Evolutionary conservation across 2,113 vertebrate species (phyloP).

Genomic region (Monopterus albus): DNA sequence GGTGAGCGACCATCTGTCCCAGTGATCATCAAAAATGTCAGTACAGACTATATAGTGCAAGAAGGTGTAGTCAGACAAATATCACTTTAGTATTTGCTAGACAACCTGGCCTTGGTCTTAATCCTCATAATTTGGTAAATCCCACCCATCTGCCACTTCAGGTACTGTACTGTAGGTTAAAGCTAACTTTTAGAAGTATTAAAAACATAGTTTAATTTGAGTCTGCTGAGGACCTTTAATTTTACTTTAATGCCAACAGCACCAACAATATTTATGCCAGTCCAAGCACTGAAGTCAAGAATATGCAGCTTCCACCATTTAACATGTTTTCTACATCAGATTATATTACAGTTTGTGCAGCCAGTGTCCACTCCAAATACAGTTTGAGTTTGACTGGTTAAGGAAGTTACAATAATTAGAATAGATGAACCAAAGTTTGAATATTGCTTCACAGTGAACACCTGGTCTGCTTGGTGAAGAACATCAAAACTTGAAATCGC

Average conservation of each 20-base stretch:
- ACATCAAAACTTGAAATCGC: slow-evolving; percentile 14
- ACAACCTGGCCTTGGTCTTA: slow-evolving; percentile 13
- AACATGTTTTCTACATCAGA: not conserved
- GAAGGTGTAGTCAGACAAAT: not conserved
- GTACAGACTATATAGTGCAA: not conserved
- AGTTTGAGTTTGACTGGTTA: not conserved
- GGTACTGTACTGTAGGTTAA: not conserved
- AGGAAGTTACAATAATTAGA: not conserved
- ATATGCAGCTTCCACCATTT: not conserved
- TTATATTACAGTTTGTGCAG: not conserved
- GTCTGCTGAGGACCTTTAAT: slow-evolving; percentile 4
- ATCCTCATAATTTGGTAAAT: slow-evolving; percentile 45
- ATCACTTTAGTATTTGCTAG: not conserved
- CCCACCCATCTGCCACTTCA: slow-evolving; percentile 18
- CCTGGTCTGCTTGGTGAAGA: no score
- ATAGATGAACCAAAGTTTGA: not conserved
- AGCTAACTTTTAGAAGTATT: not conserved
- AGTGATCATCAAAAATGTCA: slow-evolving; percentile 18
- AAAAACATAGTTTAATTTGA: not conserved
- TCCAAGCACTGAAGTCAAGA: no score
- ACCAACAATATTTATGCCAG: not conserved
- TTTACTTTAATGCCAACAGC: not conserved
- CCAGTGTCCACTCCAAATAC: not conserved
- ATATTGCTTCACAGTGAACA: not conserved
- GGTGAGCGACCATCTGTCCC: slow-evolving; percentile 55